Evolutionary conservation across 2,797 vertebrate genomes (phyloP).

Genomic region (Tenualosa ilisha): DNA sequence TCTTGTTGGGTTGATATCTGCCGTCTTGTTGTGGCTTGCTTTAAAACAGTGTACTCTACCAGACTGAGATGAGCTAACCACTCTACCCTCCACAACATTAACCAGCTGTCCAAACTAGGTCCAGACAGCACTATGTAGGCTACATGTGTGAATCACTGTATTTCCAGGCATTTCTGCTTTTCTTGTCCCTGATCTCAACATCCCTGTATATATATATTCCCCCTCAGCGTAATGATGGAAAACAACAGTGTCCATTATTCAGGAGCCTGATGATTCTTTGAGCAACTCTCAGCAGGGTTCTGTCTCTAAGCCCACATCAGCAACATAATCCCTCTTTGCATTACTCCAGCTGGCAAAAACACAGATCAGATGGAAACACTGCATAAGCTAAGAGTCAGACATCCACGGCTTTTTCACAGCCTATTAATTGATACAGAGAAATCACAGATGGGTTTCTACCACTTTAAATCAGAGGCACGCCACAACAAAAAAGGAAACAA

Average conservation of each 20-base stretch:
- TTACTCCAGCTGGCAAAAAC: neutral
- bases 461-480: neutral
- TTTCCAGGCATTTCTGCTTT: neutral
- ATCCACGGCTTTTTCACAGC: neutral
- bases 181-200: neutral
- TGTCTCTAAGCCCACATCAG: neutral
- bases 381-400: neutral
- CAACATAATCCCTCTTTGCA: constrained; percentile 5
- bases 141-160: neutral
- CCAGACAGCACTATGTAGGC: neutral
- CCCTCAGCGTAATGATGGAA: neutral
- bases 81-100: neutral
- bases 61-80: neutral
- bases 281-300: constrained; percentile 16
- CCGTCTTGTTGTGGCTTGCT: neutral
- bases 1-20: neutral
- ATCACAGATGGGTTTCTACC: neutral
- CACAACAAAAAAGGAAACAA: neutral
- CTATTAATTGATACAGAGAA: neutral
- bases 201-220: neutral
- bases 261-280: constrained; percentile 4
- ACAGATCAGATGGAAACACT: neutral
- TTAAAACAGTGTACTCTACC: neutral
- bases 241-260: constrained; percentile 22
- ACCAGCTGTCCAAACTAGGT: neutral